Conservation (phyloP, 2,113 vertebrate species). For the Ramphastos sulfuratus region DNA sequence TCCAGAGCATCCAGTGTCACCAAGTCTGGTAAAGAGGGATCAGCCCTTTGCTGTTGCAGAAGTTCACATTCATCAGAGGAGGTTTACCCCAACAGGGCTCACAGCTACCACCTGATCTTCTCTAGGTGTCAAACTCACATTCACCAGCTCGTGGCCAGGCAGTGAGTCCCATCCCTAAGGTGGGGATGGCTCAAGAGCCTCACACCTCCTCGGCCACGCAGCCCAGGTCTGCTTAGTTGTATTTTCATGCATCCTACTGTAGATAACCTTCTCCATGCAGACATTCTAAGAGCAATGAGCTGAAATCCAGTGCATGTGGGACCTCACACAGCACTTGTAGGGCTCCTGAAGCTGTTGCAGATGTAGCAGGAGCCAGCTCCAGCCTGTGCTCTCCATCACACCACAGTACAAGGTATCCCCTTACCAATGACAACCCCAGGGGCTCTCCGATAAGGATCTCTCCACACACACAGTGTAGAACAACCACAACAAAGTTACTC, state of each 20-base stretch:
- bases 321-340: accelerated
- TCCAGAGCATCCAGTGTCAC: neutral
- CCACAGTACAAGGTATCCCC: accelerated
- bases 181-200: neutral
- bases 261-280: accelerated
- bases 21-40: accelerated
- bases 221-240: neutral
- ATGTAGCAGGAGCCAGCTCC: neutral
- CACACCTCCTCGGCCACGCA: neutral
- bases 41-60: neutral
- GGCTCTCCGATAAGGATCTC: neutral
- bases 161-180: accelerated
- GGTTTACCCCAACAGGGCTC: neutral
- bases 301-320: accelerated
- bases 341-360: neutral
- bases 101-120: neutral
- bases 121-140: neutral
- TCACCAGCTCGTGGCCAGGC: accelerated
- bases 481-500: neutral
- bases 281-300: neutral
- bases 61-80: accelerated
- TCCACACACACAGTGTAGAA: accelerated
- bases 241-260: accelerated
- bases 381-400: accelerated
- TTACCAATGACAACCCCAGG: neutral